A percentile compares a stretch with the other conserved stretches of the same genome.
These are phyloP conservation scores for Strigamia transsilvanica DNA, from an alignment of 2,888 invertebrate species.

Conservation along the genomic window DNA sequence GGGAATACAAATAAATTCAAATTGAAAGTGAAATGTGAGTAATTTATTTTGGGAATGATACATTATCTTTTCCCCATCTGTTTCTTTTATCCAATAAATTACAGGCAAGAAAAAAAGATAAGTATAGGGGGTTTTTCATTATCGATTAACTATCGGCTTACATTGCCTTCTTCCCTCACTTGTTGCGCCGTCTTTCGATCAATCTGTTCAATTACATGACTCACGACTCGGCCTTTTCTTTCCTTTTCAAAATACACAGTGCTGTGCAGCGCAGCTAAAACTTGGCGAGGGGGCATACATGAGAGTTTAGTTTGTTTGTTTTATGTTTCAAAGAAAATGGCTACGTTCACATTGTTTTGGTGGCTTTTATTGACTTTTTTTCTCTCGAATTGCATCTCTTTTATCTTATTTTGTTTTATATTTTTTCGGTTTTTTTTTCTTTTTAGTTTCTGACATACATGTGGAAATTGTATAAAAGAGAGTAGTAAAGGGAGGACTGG, in stretches of 20 bases:
- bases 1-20: not conserved
- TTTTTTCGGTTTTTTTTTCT: not conserved
- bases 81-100: conserved; percentile 2
- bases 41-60: not conserved
- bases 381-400: not conserved
- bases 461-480: not conserved
- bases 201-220: conserved; percentile 26
- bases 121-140: conserved; percentile 14
- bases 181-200: conserved; percentile 24
- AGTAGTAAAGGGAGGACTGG: conserved; percentile 6
- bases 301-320: conserved; percentile 4
- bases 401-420: not conserved
- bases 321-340: not conserved
- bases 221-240: not conserved
- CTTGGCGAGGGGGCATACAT: not conserved
- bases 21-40: not conserved
- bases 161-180: not conserved
- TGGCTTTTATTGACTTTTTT: not conserved
- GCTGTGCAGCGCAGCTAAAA: not conserved
- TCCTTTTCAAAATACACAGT: not conserved
- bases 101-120: not conserved
- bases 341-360: not conserved
- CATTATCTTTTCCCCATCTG: not conserved
- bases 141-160: conserved; percentile 10
- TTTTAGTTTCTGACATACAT: not conserved